Conservation (phyloP, 1,140 invertebrate species). For the Hypsibius dujardini region DNA sequence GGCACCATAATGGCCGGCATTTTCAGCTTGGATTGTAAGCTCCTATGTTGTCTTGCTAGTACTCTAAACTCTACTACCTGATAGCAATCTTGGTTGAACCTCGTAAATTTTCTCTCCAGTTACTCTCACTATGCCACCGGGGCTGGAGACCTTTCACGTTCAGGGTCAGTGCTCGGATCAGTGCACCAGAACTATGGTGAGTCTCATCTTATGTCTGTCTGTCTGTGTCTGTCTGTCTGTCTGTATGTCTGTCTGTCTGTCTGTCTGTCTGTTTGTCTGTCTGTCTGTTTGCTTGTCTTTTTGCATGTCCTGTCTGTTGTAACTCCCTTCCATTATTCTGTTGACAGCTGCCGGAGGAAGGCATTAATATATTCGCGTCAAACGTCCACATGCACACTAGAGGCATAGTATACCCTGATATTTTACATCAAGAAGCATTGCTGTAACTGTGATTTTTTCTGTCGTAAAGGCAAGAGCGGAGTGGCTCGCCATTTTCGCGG, state of each 20-base stretch:
- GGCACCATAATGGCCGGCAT: not conserved
- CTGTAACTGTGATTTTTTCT: not conserved
- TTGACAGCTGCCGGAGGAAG: not conserved
- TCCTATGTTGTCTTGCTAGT: not conserved
- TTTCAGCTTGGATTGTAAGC: not conserved
- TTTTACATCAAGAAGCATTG: not conserved
- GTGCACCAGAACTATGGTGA: not conserved
- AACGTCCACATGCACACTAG: not conserved
- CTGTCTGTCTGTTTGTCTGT: not conserved
- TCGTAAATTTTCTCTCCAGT: not conserved
- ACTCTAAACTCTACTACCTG: not conserved
- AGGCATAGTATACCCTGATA: not conserved
- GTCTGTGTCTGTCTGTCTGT: too few relatives aligned
- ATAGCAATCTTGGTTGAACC: not conserved
- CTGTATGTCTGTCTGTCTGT: too few relatives aligned
- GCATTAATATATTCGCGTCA: not conserved
- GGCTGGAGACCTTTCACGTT: not conserved
- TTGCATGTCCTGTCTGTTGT: not conserved
- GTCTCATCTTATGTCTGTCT: not conserved
- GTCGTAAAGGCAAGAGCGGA: not conserved
- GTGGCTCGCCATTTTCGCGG: not conserved
- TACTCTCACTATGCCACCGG: slow-evolving; percentile 1
- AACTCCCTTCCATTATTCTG: not conserved
- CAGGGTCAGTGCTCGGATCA: not conserved
- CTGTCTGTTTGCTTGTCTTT: not conserved